A percentile compares a stretch with the other conserved stretches of the same genome.
These are phyloP conservation scores for Meda fulgida DNA, from an alignment of 2,797 vertebrate species.

Conservation along the genomic window DNA sequence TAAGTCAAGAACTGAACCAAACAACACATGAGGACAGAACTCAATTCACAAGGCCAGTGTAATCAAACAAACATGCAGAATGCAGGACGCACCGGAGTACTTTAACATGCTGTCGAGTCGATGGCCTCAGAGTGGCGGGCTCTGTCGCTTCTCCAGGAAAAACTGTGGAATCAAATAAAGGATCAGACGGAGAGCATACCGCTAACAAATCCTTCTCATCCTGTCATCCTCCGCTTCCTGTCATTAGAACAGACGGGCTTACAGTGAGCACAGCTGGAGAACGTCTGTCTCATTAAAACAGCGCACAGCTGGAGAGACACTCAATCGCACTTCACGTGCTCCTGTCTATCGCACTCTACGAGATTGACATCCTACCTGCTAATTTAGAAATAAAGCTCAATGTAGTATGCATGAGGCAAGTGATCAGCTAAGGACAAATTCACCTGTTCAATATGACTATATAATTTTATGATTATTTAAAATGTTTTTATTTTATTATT, in stretches of 20 bases:
- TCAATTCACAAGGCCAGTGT: slow-evolving; percentile 38
- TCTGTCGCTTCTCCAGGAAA: slow-evolving; percentile 83
- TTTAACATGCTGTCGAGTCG: slow-evolving; percentile 10
- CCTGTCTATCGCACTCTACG: background rate
- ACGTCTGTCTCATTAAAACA: slow-evolving; percentile 32
- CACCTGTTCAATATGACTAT: background rate
- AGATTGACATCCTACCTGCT: background rate
- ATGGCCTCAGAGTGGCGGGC: slow-evolving; percentile 48
- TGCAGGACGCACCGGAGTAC: slow-evolving; percentile 25
- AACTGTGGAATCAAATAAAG: slow-evolving; percentile 76
- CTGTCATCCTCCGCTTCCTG: slow-evolving; percentile 13
- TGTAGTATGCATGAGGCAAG: background rate
- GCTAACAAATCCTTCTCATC: background rate
- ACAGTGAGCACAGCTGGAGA: slow-evolving; percentile 31
- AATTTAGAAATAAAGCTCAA: background rate
- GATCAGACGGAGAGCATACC: slow-evolving; percentile 14
- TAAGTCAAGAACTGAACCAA: background rate
- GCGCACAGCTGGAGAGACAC: slow-evolving; percentile 17
- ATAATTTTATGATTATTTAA: background rate
- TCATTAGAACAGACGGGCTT: slow-evolving; percentile 15
- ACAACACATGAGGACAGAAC: background rate
- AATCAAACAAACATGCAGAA: slow-evolving; percentile 18
- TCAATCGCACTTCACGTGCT: background rate
- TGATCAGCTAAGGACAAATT: background rate
- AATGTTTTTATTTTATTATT: background rate